Base-by-base conservation (phyloP, 2,888 invertebrate genomes). In the Ichneumoninae sp. region DNA sequence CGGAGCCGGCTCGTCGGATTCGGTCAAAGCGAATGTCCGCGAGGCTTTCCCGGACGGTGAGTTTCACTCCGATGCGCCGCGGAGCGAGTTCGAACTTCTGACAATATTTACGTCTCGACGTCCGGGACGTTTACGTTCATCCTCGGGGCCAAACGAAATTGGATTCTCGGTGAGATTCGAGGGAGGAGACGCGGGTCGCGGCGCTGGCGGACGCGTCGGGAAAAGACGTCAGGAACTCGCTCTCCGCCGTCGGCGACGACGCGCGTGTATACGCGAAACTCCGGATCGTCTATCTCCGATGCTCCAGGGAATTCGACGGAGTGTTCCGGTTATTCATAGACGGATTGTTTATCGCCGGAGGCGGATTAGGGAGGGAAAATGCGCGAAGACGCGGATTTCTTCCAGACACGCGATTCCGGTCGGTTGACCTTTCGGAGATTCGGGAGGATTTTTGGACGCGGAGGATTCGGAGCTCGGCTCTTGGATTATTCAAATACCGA, bases 321-420 rank as follows among this genome's bases (percentile, higher is more conserved):
- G 68, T 16, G 57, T 68, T 76, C 40, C 76, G 68, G 76, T 54
- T 66, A 76, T 76, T 76, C 76, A 54, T 54, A 76, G 76, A 68
- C 68, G 30, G 36, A 19, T 75, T 66, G 76, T 76, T 76, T 76
- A 52, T 22, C 40, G 36, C 7, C 63, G 33, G 13, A 22, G 7
- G 52, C 4, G 22, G 13, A 16, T 16, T 10, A 26, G 6, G 16
- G 40, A 13, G 22, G 13, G 26, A 47, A 40, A 44, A 44, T 4
- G 26, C 8, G 8, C 13, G 22, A 13, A 57, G 57, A 57, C 26
- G 57, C 26, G 22, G 22, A 57, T 22, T 22, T 26, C 26, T 4
- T 4, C 26, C 26, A 13, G 8, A 22, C 10, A 26, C 22, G 26
- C 22, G 10, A 26, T 13, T 57, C 57, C 10, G 26, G 22, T 22